Evolutionary conservation across 1,140 invertebrate genomes (phyloP).

Genomic region (Drosophila triauraria): DNA sequence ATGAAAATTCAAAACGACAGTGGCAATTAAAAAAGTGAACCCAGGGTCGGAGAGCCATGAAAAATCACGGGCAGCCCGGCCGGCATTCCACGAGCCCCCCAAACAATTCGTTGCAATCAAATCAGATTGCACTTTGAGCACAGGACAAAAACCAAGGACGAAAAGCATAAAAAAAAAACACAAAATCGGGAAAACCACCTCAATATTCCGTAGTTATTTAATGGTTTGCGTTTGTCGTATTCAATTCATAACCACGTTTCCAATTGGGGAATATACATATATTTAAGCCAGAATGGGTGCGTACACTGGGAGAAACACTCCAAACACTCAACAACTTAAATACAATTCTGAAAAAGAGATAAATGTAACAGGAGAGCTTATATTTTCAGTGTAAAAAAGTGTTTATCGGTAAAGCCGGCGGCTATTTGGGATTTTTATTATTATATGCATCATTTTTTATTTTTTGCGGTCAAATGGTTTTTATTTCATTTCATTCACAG

Average conservation of each 20-base stretch:
- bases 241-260: conserved; percentile 76
- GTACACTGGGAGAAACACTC: neutral
- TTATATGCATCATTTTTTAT: conserved; percentile 36
- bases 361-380: neutral
- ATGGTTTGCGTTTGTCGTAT: conserved; percentile 57
- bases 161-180: conserved; percentile 6
- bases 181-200: conserved; percentile 11
- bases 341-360: neutral
- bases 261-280: conserved; percentile 37
- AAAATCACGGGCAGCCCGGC: conserved; percentile 54
- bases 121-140: conserved; percentile 70
- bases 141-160: neutral
- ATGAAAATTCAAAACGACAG: conserved; percentile 50
- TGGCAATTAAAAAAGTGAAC: conserved; percentile 71
- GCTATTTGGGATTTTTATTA: conserved; percentile 46
- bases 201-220: conserved; percentile 64
- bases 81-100: conserved; percentile 2
- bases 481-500: conserved; percentile 34
- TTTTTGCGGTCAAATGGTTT: conserved; percentile 74
- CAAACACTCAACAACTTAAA: accelerated
- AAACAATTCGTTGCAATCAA: conserved; percentile 67
- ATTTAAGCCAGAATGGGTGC: neutral
- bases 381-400: conserved; percentile 21
- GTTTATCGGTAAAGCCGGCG: conserved; percentile 31
- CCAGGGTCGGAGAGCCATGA: conserved; percentile 33